Percentiles rank a stretch among this genome's conserved stretches.
Conservation (phyloP, 92 coral and sea anemone species). For the Phymanthus crucifer region DNA sequence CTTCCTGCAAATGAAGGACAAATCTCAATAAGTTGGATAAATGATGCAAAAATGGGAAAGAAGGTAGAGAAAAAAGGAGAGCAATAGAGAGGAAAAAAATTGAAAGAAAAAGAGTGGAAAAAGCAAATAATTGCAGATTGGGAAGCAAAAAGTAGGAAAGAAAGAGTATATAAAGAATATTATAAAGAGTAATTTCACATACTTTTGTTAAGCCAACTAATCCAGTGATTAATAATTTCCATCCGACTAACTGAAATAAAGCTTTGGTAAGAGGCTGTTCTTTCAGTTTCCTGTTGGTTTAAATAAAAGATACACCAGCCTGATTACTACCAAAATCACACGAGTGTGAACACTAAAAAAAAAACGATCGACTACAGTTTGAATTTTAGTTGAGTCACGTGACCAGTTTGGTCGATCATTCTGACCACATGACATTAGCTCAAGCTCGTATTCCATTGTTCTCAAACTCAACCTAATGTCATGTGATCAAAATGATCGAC, state of each 20-base stretch:
- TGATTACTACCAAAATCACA: no score
- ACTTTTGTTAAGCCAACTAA: constrained; percentile 4
- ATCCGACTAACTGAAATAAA: not conserved
- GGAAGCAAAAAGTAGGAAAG: constrained; percentile 2
- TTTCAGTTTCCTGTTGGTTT: no score
- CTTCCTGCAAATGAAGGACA: constrained; percentile 43
- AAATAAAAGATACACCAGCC: no score
- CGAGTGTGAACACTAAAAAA: no score
- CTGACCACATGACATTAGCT: no score
- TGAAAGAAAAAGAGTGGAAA: not conserved
- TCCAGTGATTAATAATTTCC: constrained; percentile 3
- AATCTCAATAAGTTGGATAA: not conserved
- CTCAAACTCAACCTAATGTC: no score
- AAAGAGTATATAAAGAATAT: not conserved
- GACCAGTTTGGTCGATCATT: no score
- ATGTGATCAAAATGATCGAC: no score
- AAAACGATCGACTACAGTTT: no score
- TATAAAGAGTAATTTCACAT: not conserved
- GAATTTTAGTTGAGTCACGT: no score
- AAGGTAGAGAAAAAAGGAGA: not conserved
- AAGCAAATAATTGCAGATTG: not conserved
- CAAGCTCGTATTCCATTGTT: no score
- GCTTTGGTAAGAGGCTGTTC: constrained; percentile 4
- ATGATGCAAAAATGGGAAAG: not conserved
- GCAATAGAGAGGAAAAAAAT: not conserved